phyloP scores from a whole-genome alignment of 2,797 vertebrate genomes.

The Myotis findleyi region DNA sequence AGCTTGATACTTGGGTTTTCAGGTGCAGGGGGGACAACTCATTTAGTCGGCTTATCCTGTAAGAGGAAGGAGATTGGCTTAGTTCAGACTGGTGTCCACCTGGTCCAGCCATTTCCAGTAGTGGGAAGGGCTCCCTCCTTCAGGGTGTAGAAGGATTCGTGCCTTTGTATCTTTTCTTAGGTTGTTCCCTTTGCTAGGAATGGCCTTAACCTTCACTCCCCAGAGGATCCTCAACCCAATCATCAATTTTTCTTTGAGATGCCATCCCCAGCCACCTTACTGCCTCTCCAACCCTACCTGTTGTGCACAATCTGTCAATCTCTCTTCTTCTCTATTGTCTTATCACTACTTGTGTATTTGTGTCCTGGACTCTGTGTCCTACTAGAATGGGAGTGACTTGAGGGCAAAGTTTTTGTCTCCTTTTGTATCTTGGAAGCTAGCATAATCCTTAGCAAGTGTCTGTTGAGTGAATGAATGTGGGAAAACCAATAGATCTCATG shows the following conservation, averaged over 20 bases:
- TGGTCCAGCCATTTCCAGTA: not conserved
- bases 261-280: not conserved
- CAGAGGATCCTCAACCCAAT: not conserved
- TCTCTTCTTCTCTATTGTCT: not conserved
- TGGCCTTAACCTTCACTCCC: not conserved
- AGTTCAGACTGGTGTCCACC: not conserved
- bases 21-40: not conserved
- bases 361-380: not conserved
- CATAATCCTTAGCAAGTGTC: not conserved
- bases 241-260: not conserved
- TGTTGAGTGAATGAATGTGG: not conserved
- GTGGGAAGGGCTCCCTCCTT: not conserved
- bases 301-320: not conserved
- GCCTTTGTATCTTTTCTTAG: not conserved
- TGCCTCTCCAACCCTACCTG: not conserved
- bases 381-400: not conserved
- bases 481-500: not conserved
- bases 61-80: not conserved
- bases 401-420: not conserved
- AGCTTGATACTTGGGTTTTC: not conserved
- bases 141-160: not conserved
- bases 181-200: not conserved
- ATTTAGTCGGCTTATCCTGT: not conserved
- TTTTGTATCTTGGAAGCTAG: not conserved
- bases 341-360: not conserved